A percentile compares a stretch with the other conserved stretches of the same genome.
These are phyloP conservation scores for Drosophila elegans DNA, from an alignment of 1,140 invertebrate species.

Conservation along the genomic window DNA sequence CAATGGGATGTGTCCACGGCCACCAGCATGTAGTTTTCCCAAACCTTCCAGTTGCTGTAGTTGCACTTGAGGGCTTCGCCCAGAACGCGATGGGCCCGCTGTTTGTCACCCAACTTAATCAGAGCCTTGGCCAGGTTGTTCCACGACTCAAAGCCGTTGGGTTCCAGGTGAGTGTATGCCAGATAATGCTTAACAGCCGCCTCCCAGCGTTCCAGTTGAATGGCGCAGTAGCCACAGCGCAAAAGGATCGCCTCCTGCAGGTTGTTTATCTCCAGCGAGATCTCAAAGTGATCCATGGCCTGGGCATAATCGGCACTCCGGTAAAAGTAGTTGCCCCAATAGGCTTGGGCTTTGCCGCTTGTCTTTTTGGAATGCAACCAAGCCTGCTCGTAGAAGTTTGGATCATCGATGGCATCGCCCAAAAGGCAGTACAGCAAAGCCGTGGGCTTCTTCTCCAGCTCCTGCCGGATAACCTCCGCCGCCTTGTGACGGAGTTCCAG, in stretches of 20 bases:
- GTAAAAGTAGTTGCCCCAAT: constrained; percentile 93
- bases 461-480: constrained; percentile 93
- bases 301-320: constrained; percentile 90
- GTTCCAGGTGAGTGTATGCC: constrained; percentile 93
- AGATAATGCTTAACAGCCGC: constrained; percentile 93
- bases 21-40: constrained; percentile 97
- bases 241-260: constrained; percentile 94
- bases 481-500: constrained; percentile 94
- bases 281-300: constrained; percentile 91
- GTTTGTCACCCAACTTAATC: constrained; percentile 94
- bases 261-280: constrained; percentile 93
- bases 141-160: constrained; percentile 97
- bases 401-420: constrained; percentile 90
- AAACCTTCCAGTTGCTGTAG: constrained; percentile 98
- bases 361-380: constrained; percentile 94
- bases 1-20: constrained; percentile 91
- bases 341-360: constrained; percentile 92
- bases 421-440: constrained; percentile 95
- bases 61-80: constrained; percentile 97
- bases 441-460: constrained; percentile 92
- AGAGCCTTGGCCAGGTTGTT: constrained; percentile 98
- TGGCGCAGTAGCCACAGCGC: constrained; percentile 93
- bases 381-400: constrained; percentile 94
- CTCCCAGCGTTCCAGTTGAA: constrained; percentile 93
- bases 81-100: constrained; percentile 92